Evolutionary conservation across 2,888 invertebrate genomes (phyloP).

Genomic region (Oscheius sp.): DNA sequence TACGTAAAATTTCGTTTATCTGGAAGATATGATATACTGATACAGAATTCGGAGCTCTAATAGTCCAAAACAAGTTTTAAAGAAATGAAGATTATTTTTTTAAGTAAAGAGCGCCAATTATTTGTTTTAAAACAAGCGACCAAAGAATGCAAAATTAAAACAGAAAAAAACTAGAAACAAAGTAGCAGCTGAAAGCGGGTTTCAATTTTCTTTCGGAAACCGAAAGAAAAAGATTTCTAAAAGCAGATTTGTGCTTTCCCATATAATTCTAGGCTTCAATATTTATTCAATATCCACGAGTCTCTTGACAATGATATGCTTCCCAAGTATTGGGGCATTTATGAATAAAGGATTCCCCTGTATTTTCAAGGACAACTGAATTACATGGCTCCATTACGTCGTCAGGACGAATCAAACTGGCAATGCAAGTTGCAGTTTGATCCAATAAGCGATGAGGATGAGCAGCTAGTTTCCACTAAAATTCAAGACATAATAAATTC

Average conservation of each 20-base stretch:
- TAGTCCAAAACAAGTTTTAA: too few species aligned
- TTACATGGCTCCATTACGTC: conserved; percentile 7
- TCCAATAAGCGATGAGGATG: conserved; percentile 6
- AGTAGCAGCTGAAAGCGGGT: too few species aligned
- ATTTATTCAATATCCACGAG: conserved; percentile 15
- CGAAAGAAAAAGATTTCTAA: not conserved
- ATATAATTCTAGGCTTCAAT: too few species aligned
- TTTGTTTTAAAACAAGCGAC: too few species aligned
- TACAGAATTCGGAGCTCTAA: too few species aligned
- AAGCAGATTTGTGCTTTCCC: not conserved
- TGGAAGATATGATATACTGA: too few species aligned
- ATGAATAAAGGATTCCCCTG: conserved; percentile 1
- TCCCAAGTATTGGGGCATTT: conserved; percentile 19
- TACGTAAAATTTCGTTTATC: too few species aligned
- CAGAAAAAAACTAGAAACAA: too few species aligned
- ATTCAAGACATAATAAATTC: not conserved
- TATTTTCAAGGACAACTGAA: conserved; percentile 7
- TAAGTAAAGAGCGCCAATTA: too few species aligned
- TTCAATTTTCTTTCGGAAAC: too few species aligned
- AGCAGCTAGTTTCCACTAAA: conserved; percentile 18
- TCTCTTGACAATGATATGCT: conserved; percentile 23
- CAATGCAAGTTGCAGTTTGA: conserved; percentile 6
- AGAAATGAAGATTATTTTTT: too few species aligned
- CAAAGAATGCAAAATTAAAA: too few species aligned
- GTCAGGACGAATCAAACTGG: conserved; percentile 9